These are phyloP conservation scores for Campaea margaritaria DNA, from an alignment of 2,888 invertebrate species.

Conservation along the genomic window DNA sequence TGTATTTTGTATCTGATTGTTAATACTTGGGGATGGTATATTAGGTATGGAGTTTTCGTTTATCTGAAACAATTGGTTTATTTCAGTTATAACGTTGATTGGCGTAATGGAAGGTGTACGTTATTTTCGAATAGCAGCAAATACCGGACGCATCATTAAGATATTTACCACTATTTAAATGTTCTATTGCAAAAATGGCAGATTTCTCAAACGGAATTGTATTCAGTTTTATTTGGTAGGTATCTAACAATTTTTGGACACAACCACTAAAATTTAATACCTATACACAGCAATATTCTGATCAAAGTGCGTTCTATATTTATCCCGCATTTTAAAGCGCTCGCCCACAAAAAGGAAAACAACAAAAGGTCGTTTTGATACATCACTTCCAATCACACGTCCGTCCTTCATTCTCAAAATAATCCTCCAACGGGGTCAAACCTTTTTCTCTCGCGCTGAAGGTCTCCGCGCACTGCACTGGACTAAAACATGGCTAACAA, in stretches of 20 bases:
- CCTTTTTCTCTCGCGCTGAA: constrained; percentile 18
- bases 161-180: no score
- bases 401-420: constrained; percentile 31
- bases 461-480: not conserved
- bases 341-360: constrained; percentile 24
- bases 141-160: no score
- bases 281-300: constrained; percentile 4
- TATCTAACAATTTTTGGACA: not conserved
- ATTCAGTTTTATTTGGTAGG: no score
- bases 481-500: no score
- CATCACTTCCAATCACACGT: constrained; percentile 31
- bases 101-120: no score
- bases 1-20: not conserved
- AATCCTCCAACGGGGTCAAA: constrained; percentile 28
- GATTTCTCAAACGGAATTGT: no score
- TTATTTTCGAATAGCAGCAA: no score
- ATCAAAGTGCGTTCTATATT: constrained; percentile 9
- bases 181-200: no score
- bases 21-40: no score
- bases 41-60: no score
- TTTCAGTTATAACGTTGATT: no score
- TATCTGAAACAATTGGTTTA: no score
- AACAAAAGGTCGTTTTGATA: constrained; percentile 30
- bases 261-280: not conserved
- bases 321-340: constrained; percentile 28